Base-by-base conservation (phyloP, 2,797 vertebrate genomes). In the Thunnus albacares region DNA sequence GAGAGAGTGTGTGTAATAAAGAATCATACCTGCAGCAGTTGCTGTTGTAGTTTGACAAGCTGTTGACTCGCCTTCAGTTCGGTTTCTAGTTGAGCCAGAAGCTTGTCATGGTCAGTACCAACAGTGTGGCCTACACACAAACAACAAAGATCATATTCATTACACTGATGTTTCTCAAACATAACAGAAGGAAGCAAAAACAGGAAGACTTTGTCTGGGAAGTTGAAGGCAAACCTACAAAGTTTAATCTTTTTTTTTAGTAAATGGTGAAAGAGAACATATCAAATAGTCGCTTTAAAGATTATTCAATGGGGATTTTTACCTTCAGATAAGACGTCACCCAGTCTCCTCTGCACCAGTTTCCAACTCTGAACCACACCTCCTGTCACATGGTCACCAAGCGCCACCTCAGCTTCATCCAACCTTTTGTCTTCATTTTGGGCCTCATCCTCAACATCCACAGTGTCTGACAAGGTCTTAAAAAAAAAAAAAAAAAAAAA, bases 21-120 rank as follows among this genome's bases (percentile, higher is more conserved):
- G 6, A 12, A 17, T 5, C 62, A 1, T 51, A 96, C 96, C 93
- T 97, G 94, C 38, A 97, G 89, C 11, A 96, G 88, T 43, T 94
- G 93, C 77, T 96, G 95, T 76, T 96, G 96, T 10, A 93, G 30
- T 65, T 79, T 75, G 64, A 96, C 93, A 28, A 97, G 90, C 41
- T 95, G 88, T 66, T 90, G 90, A 83, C 92, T 96, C 71, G 94
- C 91, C 71, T 92, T 91, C 55, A 95, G 84, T 74, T 97, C 96
- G 3, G 81, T 71, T 72, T 92, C 90, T 11, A 97, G 91, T 58
- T 91, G 94, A 64, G 84, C 86, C 62, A 96, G 81, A 56, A 96
- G 93, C 83, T 97, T 96, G 45, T 96, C 95, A 4, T 96, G 94
- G 57, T 97, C 96, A 0, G 95, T 96, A 6, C 88, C 87, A 28